Evolutionary conservation across 2,888 invertebrate species (phyloP).

Genomic region (Leptodirus hochenwartii): DNA sequence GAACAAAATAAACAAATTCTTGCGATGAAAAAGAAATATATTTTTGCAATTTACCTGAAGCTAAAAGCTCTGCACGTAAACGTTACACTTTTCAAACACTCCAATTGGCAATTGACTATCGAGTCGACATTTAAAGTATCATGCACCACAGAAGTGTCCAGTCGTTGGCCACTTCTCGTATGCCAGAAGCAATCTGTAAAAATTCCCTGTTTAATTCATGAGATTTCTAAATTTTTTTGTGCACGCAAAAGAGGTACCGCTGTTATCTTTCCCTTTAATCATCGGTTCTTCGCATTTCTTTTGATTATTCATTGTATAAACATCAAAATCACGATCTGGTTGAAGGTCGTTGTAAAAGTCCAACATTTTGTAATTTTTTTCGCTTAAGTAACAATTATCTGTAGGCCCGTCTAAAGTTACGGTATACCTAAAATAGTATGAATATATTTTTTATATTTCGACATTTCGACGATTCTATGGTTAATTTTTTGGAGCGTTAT

Average conservation of each 20-base stretch:
- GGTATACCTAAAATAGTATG: conserved; percentile 27
- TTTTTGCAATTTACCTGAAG: conserved; percentile 36
- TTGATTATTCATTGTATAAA: conserved; percentile 52
- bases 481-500: conserved; percentile 1
- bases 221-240: background rate
- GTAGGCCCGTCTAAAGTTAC: conserved; percentile 31
- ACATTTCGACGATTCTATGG: background rate
- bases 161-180: conserved; percentile 52
- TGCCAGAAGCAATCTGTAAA: conserved; percentile 78
- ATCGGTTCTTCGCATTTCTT: conserved; percentile 27
- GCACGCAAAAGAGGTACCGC: conserved; percentile 5
- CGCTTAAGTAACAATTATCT: conserved; percentile 64
- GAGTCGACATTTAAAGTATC: conserved; percentile 48
- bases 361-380: conserved; percentile 46
- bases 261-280: conserved; percentile 4
- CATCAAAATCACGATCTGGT: conserved; percentile 58
- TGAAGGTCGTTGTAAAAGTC: conserved; percentile 56
- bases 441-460: background rate
- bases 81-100: conserved; percentile 50
- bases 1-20: conserved; percentile 12
- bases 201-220: too few relatives aligned
- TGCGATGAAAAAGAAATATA: background rate
- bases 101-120: conserved; percentile 62
- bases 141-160: conserved; percentile 42
- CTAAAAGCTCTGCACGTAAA: conserved; percentile 71